Percentiles rank a stretch among this genome's conserved stretches.
These are phyloP conservation scores for Archegozetes longisetosus DNA, from an alignment of 1,140 invertebrate species.

Conservation along the genomic window DNA sequence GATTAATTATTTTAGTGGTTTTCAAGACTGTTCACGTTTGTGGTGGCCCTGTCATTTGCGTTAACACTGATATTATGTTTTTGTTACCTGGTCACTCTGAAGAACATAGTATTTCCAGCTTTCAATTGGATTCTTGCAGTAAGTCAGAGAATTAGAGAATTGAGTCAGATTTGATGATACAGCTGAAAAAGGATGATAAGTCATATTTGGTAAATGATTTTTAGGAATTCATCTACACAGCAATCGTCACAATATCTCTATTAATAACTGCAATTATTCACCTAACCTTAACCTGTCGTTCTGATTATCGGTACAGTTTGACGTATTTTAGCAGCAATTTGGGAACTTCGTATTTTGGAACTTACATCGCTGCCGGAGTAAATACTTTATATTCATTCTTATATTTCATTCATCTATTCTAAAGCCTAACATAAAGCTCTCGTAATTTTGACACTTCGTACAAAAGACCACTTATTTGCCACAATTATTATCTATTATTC, in stretches of 20 bases:
- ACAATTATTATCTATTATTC: too few relatives aligned
- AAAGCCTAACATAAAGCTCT: too few relatives aligned
- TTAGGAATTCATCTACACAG: slow-evolving; percentile 59
- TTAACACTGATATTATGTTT: slow-evolving; percentile 60
- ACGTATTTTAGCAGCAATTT: slow-evolving; percentile 19
- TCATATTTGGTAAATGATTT: background rate
- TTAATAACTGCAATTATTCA: slow-evolving; percentile 60
- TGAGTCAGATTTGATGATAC: too few relatives aligned
- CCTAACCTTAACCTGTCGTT: slow-evolving; percentile 38
- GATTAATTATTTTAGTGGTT: too few relatives aligned
- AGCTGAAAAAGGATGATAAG: too few relatives aligned
- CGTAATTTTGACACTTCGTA: too few relatives aligned
- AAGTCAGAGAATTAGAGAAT: slow-evolving; percentile 35
- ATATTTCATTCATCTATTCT: too few relatives aligned
- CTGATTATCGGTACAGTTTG: slow-evolving; percentile 26
- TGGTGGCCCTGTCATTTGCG: slow-evolving; percentile 59
- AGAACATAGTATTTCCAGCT: slow-evolving; percentile 44
- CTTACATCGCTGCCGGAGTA: slow-evolving; percentile 56
- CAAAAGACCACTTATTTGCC: too few relatives aligned
- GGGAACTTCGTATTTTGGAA: slow-evolving; percentile 27
- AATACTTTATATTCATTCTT: slow-evolving; percentile 26
- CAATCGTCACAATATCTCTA: slow-evolving; percentile 49
- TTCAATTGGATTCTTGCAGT: slow-evolving; percentile 56
- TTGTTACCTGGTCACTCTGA: slow-evolving; percentile 57
- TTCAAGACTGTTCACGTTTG: slow-evolving; percentile 60